Evolutionary conservation across 53 echinoderm and acorn worm species (phyloP), one percentile per base, ranked within the genome.

Genomic region (Holothuria scabra): DNA sequence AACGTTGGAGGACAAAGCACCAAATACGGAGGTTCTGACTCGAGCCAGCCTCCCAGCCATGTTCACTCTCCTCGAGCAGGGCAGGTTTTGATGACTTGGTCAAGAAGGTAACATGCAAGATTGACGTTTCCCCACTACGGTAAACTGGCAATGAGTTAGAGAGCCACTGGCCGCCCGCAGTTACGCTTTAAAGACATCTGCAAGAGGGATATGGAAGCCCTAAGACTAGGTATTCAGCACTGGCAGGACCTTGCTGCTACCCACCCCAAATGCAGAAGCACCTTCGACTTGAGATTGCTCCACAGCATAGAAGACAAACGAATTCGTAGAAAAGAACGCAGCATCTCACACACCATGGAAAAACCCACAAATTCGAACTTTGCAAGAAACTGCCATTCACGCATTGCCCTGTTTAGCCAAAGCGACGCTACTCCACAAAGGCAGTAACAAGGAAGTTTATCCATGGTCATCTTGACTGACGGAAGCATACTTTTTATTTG

Each of bases 161-260:
- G 86, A 65, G 16, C 34, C 12, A 29, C 12, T 57, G 85, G 88
- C 28, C 83, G 86, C 28, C 92, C 92, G 2, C 86, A 86, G 38
- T 83, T 85, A 28, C 33, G 86, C 29, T 92, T 56, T 61, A 91
- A 74, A 32, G 88, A 88, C 66, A 67, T 85, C 16, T 62, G 72
- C 48, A 89, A 89, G 84, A 2, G 86, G 28, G 92, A 89, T 57
- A 33, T 89, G 88, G 86, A 84, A 63, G 66, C 88, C 8, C 67
- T 82, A 0, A 59, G 85, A 65, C 81, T 88, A 20, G 38, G 81
- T 65, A 74, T 56, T 28, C 25, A 78, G 1, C 31, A 22, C 55
- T 91, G 85, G 88, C 84, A 88, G 56, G 88, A 41, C 29, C 26
- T 67, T 1, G 84, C 91, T 58, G 59, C 31, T 16, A 48, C 78